These are phyloP conservation scores for Papilio polytes DNA, from an alignment of 1,140 invertebrate genomes.

Conservation along the genomic window DNA sequence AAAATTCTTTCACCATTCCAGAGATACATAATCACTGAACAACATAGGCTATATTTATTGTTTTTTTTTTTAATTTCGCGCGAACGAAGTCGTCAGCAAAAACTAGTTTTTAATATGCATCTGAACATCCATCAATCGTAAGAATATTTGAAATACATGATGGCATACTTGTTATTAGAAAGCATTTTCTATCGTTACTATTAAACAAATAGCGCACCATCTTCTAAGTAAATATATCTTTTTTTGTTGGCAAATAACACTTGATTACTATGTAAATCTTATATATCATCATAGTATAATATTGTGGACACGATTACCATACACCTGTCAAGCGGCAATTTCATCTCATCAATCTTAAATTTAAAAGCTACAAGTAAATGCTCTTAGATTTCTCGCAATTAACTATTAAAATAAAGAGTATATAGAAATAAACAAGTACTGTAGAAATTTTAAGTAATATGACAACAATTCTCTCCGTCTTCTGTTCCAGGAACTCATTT, in stretches of 20 bases:
- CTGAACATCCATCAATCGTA: no score
- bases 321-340: conserved; percentile 59
- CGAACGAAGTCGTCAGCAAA: no score
- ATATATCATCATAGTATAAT: conserved; percentile 63
- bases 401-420: conserved; percentile 22
- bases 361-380: conserved; percentile 75
- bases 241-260: conserved; percentile 27
- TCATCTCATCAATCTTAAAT: conserved; percentile 72
- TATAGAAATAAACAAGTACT: not conserved
- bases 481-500: conserved; percentile 31
- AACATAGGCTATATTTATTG: no score
- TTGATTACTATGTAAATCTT: conserved; percentile 71
- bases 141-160: not conserved
- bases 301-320: conserved; percentile 62
- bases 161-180: not conserved
- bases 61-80: no score
- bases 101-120: no score
- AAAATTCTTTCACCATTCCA: no score
- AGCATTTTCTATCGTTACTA: not conserved
- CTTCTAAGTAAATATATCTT: conserved; percentile 42
- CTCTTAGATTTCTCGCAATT: conserved; percentile 58
- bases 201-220: not conserved
- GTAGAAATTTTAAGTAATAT: not conserved
- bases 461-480: conserved; percentile 4
- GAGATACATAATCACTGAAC: no score